Evolutionary conservation across 2,113 vertebrate species (phyloP).

Genomic region (Castor canadensis): DNA sequence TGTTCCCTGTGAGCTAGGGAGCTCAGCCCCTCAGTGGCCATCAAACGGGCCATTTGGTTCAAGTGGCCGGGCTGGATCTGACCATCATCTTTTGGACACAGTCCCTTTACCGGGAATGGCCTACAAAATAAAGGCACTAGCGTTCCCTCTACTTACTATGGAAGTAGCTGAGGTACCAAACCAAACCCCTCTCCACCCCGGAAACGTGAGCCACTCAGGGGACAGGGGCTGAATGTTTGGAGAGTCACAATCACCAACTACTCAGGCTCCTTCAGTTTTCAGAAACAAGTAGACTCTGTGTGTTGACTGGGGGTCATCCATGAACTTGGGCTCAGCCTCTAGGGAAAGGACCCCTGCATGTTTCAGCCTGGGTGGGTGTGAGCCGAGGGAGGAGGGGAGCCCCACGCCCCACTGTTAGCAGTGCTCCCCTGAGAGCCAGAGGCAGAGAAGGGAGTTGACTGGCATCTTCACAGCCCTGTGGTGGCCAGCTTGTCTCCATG

Average conservation of each 20-base stretch:
- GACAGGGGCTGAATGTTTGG: neutral
- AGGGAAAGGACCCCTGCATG: neutral
- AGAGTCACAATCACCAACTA: neutral
- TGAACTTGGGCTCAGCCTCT: neutral
- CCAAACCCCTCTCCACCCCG: neutral
- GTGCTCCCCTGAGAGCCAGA: neutral
- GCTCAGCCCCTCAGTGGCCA: neutral
- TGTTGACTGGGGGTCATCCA: neutral
- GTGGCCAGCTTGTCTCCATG: neutral
- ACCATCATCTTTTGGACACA: neutral
- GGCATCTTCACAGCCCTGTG: neutral
- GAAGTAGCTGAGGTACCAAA: neutral
- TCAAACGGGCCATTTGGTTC: too few relatives aligned
- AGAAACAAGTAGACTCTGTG: neutral
- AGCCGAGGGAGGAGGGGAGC: neutral
- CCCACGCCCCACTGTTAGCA: too few relatives aligned
- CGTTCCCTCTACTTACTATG: neutral
- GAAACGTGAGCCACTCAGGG: neutral
- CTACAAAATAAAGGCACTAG: neutral
- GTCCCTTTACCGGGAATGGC: neutral
- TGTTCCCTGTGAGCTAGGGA: neutral
- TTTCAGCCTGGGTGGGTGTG: accelerated
- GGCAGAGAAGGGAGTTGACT: neutral
- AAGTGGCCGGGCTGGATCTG: too few relatives aligned
- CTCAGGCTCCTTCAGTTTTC: neutral